Base-by-base conservation (phyloP, 2,888 invertebrate species). In the Yponomeuta plumbellus region DNA sequence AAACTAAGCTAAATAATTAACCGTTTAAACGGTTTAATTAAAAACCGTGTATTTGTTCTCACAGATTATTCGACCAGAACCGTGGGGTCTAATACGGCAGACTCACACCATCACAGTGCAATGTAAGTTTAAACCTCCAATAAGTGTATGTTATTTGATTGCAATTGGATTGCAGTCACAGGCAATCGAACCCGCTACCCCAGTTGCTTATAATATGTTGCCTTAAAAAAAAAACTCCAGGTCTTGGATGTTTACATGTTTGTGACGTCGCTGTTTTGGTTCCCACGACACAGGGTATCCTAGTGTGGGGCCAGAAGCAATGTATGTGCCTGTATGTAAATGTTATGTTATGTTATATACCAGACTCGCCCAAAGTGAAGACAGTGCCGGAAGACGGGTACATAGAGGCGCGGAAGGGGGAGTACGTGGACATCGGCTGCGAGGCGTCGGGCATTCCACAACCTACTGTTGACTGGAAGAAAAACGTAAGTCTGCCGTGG, bases 81-180 rank as follows among this genome's bases (percentile, higher is more conserved):
- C 95, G 1, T 94, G 94, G 94, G 93, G 93, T 1, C 92, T 93
- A 0, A 92, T 95, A n/a, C 88, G 92, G 58, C 96, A 96, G 80
- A 92, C 93, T 2, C 96, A 96, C 76, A 93, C 94, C 22, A 95
- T 96, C 71, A 94, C 96, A 92, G 96, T 96, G 3, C 93, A 95
- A 80, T 94, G 95, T 95, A 84, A 93, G 94, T 92, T 17, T 26
- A n/a, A 17, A 17, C 17, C 17, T 17, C 1, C 44, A 34, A 34
- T 26, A 34, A 8, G n/a, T n/a, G n/a, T n/a, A n/a, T n/a, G n/a
- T n/a, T n/a, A n/a, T n/a, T n/a, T n/a, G n/a, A n/a, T n/a, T n/a
- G n/a, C n/a, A n/a, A n/a, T n/a, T 5, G 26, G 26, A 26, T 26
- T 26, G 26, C 4, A 26, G 26, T 4, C 26, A 26, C 4, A 2